phyloP scores from a whole-genome alignment of 1,140 invertebrate species.

The Globodera ellingtonae region DNA sequence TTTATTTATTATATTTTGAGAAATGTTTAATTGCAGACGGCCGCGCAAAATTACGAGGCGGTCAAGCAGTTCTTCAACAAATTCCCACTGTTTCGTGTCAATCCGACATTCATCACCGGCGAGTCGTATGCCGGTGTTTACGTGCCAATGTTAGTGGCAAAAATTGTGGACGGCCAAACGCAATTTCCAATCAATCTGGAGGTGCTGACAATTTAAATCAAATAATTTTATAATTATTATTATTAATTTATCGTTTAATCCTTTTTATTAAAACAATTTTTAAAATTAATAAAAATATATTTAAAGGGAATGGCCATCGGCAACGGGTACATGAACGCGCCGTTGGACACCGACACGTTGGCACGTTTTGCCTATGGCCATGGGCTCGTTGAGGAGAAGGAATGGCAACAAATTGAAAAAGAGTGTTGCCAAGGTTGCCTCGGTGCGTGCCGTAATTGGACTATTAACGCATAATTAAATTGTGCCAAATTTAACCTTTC shows the following conservation, averaged over 20 bases:
- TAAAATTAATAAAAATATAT: conserved; percentile 24
- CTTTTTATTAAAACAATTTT: background rate
- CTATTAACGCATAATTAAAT: too few species aligned
- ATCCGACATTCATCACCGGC: conserved; percentile 67
- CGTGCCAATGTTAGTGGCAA: conserved; percentile 67
- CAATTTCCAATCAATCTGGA: conserved; percentile 14
- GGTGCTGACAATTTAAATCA: background rate
- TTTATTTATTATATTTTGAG: background rate
- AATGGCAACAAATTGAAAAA: conserved; percentile 49
- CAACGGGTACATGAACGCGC: conserved; percentile 20
- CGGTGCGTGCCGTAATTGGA: background rate
- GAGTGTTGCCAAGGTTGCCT: conserved; percentile 45
- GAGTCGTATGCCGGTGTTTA: conserved; percentile 67
- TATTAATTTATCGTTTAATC: too few species aligned
- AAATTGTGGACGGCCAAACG: conserved; percentile 56
- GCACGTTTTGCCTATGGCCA: conserved; percentile 55
- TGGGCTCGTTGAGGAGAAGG: conserved; percentile 56
- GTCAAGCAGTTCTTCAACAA: conserved; percentile 69
- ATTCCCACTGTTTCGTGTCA: conserved; percentile 68
- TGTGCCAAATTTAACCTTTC: too few species aligned
- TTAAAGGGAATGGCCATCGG: conserved; percentile 33
- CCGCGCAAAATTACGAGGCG: conserved; percentile 67
- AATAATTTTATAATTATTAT: background rate
- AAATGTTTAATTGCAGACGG: conserved; percentile 43
- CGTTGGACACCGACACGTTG: conserved; percentile 48